Evolutionary conservation across 2,113 vertebrate species (phyloP).

Genomic region (Pachycephala philippinensis): DNA sequence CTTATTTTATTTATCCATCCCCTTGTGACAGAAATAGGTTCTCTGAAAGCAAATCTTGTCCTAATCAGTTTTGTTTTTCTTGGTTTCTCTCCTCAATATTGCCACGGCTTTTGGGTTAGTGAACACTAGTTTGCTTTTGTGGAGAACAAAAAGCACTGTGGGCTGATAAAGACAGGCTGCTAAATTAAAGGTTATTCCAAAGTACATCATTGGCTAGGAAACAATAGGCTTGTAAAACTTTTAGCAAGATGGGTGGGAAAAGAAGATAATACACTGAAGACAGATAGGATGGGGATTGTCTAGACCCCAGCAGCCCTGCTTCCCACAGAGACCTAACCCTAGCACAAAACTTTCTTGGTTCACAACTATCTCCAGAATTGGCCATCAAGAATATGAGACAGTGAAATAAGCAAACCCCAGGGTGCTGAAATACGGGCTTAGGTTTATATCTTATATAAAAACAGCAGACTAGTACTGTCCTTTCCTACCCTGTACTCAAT

Average conservation of each 20-base stretch:
- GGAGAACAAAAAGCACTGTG: constrained; percentile 24
- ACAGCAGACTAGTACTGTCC: not conserved
- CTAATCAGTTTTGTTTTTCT: constrained; percentile 69
- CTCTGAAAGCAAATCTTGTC: constrained; percentile 65
- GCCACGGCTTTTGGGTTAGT: not conserved
- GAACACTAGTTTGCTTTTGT: constrained; percentile 20
- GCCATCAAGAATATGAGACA: not conserved
- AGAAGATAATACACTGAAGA: not conserved
- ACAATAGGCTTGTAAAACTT: constrained; percentile 11
- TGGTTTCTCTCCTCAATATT: constrained; percentile 54
- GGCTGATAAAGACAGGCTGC: constrained; percentile 39
- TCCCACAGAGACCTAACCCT: not conserved
- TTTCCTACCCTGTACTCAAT: not conserved
- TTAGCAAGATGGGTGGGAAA: not conserved
- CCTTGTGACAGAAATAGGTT: constrained; percentile 70
- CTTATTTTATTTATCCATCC: constrained; percentile 70
- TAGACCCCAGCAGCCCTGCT: not conserved
- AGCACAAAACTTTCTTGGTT: not conserved
- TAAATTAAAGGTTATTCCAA: constrained; percentile 52
- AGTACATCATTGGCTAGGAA: not conserved
- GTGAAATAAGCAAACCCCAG: not conserved
- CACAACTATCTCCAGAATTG: not conserved
- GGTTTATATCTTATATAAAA: constrained; percentile 43
- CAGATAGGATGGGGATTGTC: not conserved
- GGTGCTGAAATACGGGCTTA: not conserved